Conservation (phyloP, 2,888 invertebrate species). For the Dicyrtoma fusca region DNA sequence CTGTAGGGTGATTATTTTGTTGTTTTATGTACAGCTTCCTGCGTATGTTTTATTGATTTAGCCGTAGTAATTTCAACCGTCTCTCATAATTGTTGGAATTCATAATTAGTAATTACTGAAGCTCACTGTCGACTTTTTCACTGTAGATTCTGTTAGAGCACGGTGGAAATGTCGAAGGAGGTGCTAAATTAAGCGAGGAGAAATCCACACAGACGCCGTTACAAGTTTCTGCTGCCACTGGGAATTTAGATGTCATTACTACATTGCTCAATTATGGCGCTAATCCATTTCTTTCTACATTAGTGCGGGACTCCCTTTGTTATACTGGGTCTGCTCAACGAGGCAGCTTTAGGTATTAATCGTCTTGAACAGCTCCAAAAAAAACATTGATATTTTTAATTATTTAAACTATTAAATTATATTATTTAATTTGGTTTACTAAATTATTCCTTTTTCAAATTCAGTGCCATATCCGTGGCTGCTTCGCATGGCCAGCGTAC, state of each 20-base stretch:
- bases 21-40: neutral
- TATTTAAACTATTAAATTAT: too few species aligned
- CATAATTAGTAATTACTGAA: neutral
- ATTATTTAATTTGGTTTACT: too few species aligned
- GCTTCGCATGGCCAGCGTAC: constrained; percentile 84
- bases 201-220: constrained; percentile 85
- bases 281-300: constrained; percentile 83
- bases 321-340: constrained; percentile 84
- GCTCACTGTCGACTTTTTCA: constrained; percentile 2
- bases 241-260: constrained; percentile 78
- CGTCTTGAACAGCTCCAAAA: neutral
- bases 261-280: constrained; percentile 81
- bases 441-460: constrained; percentile 9
- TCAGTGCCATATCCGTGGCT: constrained; percentile 83
- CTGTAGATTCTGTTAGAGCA: constrained; percentile 72
- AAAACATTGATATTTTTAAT: neutral
- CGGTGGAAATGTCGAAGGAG: constrained; percentile 84
- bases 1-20: neutral
- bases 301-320: constrained; percentile 79
- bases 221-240: constrained; percentile 82
- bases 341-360: constrained; percentile 73
- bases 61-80: too few species aligned
- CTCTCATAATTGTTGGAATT: too few species aligned
- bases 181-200: constrained; percentile 79
- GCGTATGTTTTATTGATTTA: neutral